phyloP scores from a whole-genome alignment of 2,797 vertebrate species.

The Neoniphon sammara region DNA sequence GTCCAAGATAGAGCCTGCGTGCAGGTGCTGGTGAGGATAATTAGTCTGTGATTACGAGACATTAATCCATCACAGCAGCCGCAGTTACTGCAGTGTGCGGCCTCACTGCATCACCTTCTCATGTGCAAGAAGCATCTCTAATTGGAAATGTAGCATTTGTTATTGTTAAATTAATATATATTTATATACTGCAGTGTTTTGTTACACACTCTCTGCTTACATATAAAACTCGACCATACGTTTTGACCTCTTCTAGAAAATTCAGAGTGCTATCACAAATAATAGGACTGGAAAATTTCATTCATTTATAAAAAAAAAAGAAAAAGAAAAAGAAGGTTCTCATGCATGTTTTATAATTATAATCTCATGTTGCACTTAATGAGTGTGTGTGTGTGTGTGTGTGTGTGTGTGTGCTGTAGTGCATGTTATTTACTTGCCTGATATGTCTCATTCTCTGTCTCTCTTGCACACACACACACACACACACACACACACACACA shows the following conservation, averaged over 20 bases:
- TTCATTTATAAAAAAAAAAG: no score
- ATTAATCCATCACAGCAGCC: neutral
- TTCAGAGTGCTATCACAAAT: no score
- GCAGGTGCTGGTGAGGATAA: constrained; percentile 2
- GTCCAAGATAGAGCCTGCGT: neutral
- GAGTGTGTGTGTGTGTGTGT: no score
- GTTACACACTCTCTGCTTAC: no score
- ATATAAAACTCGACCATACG: no score
- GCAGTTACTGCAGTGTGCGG: constrained; percentile 8
- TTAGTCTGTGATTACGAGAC: neutral
- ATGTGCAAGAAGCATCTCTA: constrained; percentile 8
- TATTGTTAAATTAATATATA: neutral
- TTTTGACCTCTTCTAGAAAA: no score
- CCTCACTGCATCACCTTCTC: constrained; percentile 17
- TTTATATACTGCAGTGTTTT: no score
- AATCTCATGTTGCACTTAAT: no score
- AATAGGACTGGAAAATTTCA: no score
- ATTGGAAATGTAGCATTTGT: constrained; percentile 6
- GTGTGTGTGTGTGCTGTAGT: neutral
- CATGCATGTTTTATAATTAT: no score
- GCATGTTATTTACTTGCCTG: neutral
- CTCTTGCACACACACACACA: constrained; percentile 1
- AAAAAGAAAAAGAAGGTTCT: no score
- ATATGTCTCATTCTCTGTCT: neutral
- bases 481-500: constrained; percentile 13